phyloP scores from a whole-genome alignment of 2,113 vertebrate genomes.

The Rhinoderma darwinii region DNA sequence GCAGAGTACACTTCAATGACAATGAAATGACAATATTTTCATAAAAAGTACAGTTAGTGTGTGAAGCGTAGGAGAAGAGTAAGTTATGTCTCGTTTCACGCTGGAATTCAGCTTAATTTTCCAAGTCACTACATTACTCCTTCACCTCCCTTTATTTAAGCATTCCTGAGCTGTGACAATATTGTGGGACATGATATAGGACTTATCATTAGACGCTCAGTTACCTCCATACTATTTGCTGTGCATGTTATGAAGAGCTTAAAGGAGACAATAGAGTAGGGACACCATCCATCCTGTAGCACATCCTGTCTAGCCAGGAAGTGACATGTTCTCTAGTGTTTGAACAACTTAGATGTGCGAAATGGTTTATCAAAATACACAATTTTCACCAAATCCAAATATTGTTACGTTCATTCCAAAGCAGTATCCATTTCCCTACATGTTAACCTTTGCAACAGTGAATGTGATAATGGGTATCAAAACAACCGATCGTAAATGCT shows the following conservation, averaged over 20 bases:
- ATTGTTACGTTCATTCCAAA: slow-evolving; percentile 19
- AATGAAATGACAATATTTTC: slow-evolving; percentile 22
- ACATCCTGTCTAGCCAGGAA: slow-evolving; percentile 54
- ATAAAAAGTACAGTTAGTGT: neutral
- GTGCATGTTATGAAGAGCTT: slow-evolving; percentile 19
- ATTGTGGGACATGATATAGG: neutral
- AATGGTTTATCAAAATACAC: neutral
- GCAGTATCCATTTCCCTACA: neutral
- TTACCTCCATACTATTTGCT: neutral
- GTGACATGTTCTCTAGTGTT: slow-evolving; percentile 20
- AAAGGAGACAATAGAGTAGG: slow-evolving; percentile 39
- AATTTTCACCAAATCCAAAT: slow-evolving; percentile 1
- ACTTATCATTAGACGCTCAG: neutral
- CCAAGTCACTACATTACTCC: slow-evolving; percentile 16
- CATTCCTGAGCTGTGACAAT: slow-evolving; percentile 20
- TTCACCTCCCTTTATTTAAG: neutral
- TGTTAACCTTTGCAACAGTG: neutral
- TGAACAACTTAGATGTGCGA: neutral
- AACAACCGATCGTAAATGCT: neutral
- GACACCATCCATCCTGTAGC: slow-evolving; percentile 44
- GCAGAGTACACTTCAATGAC: neutral
- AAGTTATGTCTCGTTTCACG: neutral
- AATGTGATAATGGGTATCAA: neutral
- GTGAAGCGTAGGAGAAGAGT: neutral
- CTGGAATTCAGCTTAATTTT: slow-evolving; percentile 22